Evolutionary conservation across 2,797 vertebrate genomes (phyloP), one percentile per base, ranked within the genome.

Genomic region (Mormyrops boulengeri): DNA sequence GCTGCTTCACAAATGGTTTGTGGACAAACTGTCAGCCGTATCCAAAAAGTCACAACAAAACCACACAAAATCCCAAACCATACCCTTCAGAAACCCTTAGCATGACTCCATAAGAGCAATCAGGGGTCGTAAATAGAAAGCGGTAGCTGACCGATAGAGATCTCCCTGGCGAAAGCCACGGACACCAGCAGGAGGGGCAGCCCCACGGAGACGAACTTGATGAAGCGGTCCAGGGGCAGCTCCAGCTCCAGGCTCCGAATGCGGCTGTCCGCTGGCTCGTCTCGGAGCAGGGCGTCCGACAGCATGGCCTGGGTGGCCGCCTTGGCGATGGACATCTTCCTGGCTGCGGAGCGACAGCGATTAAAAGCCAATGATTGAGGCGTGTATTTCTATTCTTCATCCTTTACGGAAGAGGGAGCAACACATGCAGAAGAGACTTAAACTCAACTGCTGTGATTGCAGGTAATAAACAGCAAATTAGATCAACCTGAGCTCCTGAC

Each of bases 251-350:
- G 95, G 77, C 96, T 95, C 88, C 92, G 95, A 89, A 96, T 93
- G 38, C 94, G 95, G 90, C 94, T 93, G 91, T 94, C 93, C 3
- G 92, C 93, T 0, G 93, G 88, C 8, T 93, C 90, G 3, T 97
- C 96, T 0, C 97, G 97, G 91, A 99, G 96, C 89, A 99, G 95
- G 89, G 98, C 97, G 50, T 99, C 98, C 0, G 98, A 97, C 89
- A 99, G 96, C 97, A 99, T 97, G 93, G 97, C 98, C 94, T 97
- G 97, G 0, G 98, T 97, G 0, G 97, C 98, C 0, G 95, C 94
- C 92, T 96, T 96, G 0, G 98, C 98, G 0, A 99, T 97, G 0
- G 98, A 98, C 98, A 99, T 99, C 88, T 90, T 93, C 90, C 49
- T 14, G 53, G 91, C 95, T 95, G 88, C 87, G 49, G 90, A 60